Base-by-base conservation (phyloP, 2,888 invertebrate species). In the Agrochola lychnidis region DNA sequence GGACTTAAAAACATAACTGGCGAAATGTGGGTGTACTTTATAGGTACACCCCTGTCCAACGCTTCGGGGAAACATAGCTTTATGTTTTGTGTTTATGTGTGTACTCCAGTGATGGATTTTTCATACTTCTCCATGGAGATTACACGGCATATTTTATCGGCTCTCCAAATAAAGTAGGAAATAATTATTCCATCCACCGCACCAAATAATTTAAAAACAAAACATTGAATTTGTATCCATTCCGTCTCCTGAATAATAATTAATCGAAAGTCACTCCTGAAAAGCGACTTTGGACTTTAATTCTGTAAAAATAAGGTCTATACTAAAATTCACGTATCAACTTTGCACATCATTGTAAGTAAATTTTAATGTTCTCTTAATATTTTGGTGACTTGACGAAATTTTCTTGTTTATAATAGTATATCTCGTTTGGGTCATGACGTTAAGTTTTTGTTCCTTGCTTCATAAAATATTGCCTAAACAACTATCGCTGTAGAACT, bases 301-400 rank as follows among this genome's bases (percentile, higher is more conserved):
- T 1, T 0, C 0, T 2, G 0, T 22, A n/a, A 5, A 0, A 7
- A 69, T 76, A 83, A 30, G 19, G 76, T 66, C 25, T 66, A 78
- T 51, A 79, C 45, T 77, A 64, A 77, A 66, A 74, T 79, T 68
- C 59, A 76, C 70, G 81, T 88, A 4, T 84, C 79, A 86, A 89
- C 85, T 88, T 85, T 81, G 82, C 87, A 86, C 81, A 85, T 89
- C 86, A 88, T 87, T 89, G 87, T 90, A 83, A 87, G 89, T 89
- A 88, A 88, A 88, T 89, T 91, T 86, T 91, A 90, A 91, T 89
- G 89, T 87, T 88, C 80, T 86, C 85, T 83, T 88, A 91, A 90
- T 89, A 90, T 87, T 86, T 87, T 78, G 56, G 73, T 91, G 91
- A 91, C 89, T 89, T 73, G 85, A 79, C 78, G 53, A 84, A 89